A percentile compares a stretch with the other conserved stretches of the same genome.
Evolutionary conservation across 2,888 invertebrate genomes (phyloP).

Genomic region (Rhodophaea formosa): DNA sequence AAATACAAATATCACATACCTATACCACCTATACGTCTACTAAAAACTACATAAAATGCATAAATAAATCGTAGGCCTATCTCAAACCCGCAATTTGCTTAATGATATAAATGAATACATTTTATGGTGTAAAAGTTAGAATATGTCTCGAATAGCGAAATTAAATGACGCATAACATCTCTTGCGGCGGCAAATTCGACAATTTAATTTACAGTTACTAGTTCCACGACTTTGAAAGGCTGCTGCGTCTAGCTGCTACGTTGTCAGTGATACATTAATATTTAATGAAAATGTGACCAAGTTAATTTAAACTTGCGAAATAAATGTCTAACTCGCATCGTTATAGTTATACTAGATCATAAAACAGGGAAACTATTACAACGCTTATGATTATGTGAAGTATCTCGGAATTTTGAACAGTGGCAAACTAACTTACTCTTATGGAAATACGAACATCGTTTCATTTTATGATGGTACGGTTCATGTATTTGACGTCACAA

Average conservation of each 20-base stretch:
- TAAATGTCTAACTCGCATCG: constrained; percentile 16
- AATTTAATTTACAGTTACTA: constrained; percentile 5
- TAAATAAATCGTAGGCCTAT: too few species aligned
- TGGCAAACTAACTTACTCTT: background rate
- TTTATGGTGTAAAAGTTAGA: background rate
- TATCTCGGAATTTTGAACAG: constrained; percentile 4
- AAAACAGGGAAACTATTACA: constrained; percentile 10
- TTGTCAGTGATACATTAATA: constrained; percentile 25
- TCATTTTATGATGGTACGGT: background rate
- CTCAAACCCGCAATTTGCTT: too few species aligned
- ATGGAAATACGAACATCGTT: constrained; percentile 2
- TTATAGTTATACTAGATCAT: constrained; percentile 11
- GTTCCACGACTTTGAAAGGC: constrained; percentile 6
- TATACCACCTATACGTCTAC: too few species aligned
- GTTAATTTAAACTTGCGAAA: constrained; percentile 31
- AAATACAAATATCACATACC: too few species aligned
- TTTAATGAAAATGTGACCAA: constrained; percentile 28
- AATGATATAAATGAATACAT: background rate
- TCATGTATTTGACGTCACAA: background rate
- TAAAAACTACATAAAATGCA: too few species aligned
- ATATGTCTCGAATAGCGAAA: background rate
- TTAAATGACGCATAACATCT: background rate
- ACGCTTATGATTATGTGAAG: constrained; percentile 10
- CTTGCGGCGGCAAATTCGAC: background rate
- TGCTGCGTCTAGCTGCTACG: constrained; percentile 3